A percentile compares a stretch with the other conserved stretches of the same genome.
Evolutionary conservation across 2,888 invertebrate genomes (phyloP).

Genomic region (Hydrotaea diabolus): DNA sequence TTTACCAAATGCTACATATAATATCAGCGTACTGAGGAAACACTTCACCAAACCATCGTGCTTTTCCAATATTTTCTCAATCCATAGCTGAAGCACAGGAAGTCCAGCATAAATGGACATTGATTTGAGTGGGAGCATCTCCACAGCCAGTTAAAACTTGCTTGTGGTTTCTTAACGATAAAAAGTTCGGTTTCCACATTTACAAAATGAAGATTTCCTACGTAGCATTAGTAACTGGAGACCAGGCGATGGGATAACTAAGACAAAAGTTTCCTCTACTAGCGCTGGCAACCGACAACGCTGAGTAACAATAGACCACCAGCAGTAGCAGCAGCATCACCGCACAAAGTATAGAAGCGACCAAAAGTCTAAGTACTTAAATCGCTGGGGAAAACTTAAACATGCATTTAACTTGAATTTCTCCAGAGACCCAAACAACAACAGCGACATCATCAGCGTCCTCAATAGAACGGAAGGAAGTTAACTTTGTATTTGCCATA

Average conservation of each 20-base stretch:
- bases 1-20: too few species aligned
- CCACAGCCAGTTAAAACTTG: slow-evolving; percentile 57
- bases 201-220: slow-evolving; percentile 59
- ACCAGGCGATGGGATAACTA: background rate
- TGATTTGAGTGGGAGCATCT: slow-evolving; percentile 45
- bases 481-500: slow-evolving; percentile 42
- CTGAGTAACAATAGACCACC: slow-evolving; percentile 27
- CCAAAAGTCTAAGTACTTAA: slow-evolving; percentile 64
- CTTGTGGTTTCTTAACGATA: slow-evolving; percentile 63
- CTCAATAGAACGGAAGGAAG: slow-evolving; percentile 53
- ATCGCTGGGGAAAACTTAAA: slow-evolving; percentile 69
- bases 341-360: slow-evolving; percentile 36
- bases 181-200: slow-evolving; percentile 41
- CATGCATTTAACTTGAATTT: slow-evolving; percentile 70
- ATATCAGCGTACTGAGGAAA: background rate
- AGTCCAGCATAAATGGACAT: slow-evolving; percentile 52
- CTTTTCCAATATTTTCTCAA: slow-evolving; percentile 25
- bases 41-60: background rate
- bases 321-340: slow-evolving; percentile 15
- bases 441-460: slow-evolving; percentile 22
- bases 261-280: slow-evolving; percentile 49
- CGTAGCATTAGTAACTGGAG: slow-evolving; percentile 24
- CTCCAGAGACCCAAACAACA: slow-evolving; percentile 54
- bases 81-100: slow-evolving; percentile 25
- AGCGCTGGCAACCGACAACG: slow-evolving; percentile 44